Percentiles rank a stretch among this genome's conserved stretches.
Evolutionary conservation across 2,888 invertebrate species (phyloP).

Genomic region (Hypomecis atomaria): DNA sequence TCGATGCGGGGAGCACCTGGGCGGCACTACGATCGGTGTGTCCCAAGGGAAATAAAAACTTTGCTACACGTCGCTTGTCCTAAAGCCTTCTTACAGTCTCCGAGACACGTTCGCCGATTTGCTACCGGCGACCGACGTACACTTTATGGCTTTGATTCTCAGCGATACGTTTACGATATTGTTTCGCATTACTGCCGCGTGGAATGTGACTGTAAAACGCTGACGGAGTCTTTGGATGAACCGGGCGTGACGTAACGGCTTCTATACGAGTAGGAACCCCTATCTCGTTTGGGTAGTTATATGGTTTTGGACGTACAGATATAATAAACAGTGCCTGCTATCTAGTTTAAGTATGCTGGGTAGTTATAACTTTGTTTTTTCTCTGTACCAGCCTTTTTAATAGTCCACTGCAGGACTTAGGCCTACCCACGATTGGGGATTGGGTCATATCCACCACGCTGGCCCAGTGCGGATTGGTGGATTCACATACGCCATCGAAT

Average conservation of each 20-base stretch:
- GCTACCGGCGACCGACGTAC: conserved; percentile 73
- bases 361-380: too few relatives aligned
- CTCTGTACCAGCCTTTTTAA: too few relatives aligned
- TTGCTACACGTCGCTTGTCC: conserved; percentile 83
- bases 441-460: too few relatives aligned
- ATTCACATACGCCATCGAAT: too few relatives aligned
- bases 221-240: conserved; percentile 32
- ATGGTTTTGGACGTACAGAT: too few relatives aligned
- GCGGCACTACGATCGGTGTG: conserved; percentile 82
- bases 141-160: conserved; percentile 81
- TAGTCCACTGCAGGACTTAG: too few relatives aligned
- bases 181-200: conserved; percentile 72
- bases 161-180: conserved; percentile 80
- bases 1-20: conserved; percentile 79
- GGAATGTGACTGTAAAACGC: conserved; percentile 60
- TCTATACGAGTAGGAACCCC: conserved; percentile 36
- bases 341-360: too few relatives aligned
- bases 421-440: too few relatives aligned
- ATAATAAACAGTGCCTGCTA: too few relatives aligned
- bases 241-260: conserved; percentile 30
- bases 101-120: conserved; percentile 79
- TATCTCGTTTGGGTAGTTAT: neutral
- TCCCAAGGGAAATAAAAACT: conserved; percentile 84
- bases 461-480: too few relatives aligned
- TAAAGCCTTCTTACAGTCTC: conserved; percentile 80